Conservation (phyloP, 2,888 invertebrate genomes). For the Epiblema foenella region DNA sequence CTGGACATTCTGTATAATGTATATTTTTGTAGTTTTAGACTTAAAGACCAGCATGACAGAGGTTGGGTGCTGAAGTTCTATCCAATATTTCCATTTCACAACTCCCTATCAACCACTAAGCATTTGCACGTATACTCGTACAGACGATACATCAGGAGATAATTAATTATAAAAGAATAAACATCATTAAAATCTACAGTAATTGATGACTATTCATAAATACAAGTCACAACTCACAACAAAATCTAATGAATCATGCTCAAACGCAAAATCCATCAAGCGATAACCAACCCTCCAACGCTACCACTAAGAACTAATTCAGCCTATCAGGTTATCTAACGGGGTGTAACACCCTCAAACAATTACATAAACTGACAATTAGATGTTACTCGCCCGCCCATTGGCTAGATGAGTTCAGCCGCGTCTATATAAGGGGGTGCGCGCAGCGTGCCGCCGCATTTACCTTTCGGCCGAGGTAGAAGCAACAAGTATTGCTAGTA, state of each 20-base stretch:
- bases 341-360: constrained; percentile 44
- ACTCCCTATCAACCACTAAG: too few relatives aligned
- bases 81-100: too few relatives aligned
- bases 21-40: too few relatives aligned
- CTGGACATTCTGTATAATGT: too few relatives aligned
- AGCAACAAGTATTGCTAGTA: constrained; percentile 69
- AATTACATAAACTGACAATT: constrained; percentile 30
- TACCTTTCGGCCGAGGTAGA: constrained; percentile 68
- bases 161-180: too few relatives aligned
- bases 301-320: background rate
- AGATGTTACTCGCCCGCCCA: constrained; percentile 36
- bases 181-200: too few relatives aligned
- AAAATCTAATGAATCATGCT: background rate
- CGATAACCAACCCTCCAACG: background rate
- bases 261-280: background rate
- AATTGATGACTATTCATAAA: background rate
- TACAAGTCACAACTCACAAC: background rate
- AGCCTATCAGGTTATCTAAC: constrained; percentile 15
- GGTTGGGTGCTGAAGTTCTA: too few relatives aligned
- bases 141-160: too few relatives aligned
- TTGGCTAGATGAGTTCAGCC: constrained; percentile 47
- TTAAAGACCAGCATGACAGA: too few relatives aligned
- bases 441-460: constrained; percentile 61
- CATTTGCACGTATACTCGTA: too few relatives aligned
- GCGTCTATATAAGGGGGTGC: constrained; percentile 67